A percentile compares a stretch with the other conserved stretches of the same genome.
Conservation (phyloP, 2,113 vertebrate genomes). For the Centropristis striata region DNA sequence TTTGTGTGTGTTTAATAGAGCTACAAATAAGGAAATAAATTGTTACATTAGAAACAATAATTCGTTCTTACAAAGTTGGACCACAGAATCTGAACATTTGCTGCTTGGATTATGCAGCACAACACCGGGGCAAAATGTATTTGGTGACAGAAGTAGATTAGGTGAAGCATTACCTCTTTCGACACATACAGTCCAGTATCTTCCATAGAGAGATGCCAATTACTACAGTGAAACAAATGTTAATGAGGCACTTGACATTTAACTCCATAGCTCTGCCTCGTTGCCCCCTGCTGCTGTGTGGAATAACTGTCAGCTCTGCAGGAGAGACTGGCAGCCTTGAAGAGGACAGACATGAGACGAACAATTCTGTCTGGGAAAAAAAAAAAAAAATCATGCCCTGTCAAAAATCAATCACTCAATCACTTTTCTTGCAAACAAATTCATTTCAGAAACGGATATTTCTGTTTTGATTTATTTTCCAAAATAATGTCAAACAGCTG, state of each 20-base stretch:
- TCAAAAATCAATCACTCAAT: conserved; percentile 1
- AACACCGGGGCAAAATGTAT: not conserved
- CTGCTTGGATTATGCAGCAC: not conserved
- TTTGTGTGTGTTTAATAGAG: too few species aligned
- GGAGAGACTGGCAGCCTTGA: conserved; percentile 36
- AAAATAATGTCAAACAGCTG: too few species aligned
- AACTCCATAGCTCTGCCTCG: conserved; percentile 68
- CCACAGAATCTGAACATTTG: not conserved
- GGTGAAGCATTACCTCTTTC: conserved; percentile 28
- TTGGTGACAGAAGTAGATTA: conserved; percentile 14
- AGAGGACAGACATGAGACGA: conserved; percentile 17
- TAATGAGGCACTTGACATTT: conserved; percentile 87
- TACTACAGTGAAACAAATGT: conserved; percentile 74
- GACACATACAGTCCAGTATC: conserved; percentile 12
- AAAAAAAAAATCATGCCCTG: conserved; percentile 8
- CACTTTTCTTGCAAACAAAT: not conserved
- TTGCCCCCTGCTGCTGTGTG: conserved; percentile 72
- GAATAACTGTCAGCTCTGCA: conserved; percentile 57
- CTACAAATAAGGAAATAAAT: too few species aligned
- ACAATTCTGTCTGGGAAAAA: conserved; percentile 13
- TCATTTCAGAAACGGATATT: too few species aligned
- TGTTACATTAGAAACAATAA: too few species aligned
- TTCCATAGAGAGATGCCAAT: conserved; percentile 53
- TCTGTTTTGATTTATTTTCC: too few species aligned
- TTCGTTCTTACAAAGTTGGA: not conserved